Evolutionary conservation across 2,113 vertebrate genomes (phyloP), one percentile per base, ranked within the genome.

Genomic region (Cromileptes altivelis): DNA sequence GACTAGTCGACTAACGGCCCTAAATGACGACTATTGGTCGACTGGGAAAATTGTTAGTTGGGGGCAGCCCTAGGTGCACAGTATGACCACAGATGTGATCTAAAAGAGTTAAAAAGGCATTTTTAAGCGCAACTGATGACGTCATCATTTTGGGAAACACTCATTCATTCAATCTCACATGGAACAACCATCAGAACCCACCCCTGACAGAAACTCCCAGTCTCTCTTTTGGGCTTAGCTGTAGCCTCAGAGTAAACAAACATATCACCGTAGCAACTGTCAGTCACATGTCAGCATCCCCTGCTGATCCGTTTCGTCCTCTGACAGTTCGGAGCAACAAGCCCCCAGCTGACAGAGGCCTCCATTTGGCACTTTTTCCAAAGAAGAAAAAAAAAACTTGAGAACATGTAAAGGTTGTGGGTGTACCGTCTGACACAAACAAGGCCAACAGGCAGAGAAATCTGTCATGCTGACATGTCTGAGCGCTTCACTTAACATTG

Each of bases 401-500:
- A 49, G 53, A 79, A 80, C 63, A 64, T 69, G 65, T 53, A 47
- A 77, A 84, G 63, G 78, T 78, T 82, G 81, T 67, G 69, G 50
- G 58, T 86, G 84, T 73, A 52, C 63, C 37, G 8, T 69, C 73
- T 85, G 84, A 83, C 82, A 80, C 53, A 82, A 81, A 84, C 85
- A 80, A 83, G 83, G 83, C 81, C 85, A 81, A 85, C 70, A 86
- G 70, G 80, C 70, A 72, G 70, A 77, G 45, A 25, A 86, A 92
- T 87, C 71, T 71, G 75, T 88, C 88, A 88, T 49, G 30, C 37
- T 72, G 89, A 83, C 75, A 27, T 76, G 75, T 81, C 70, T 79
- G 79, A 85, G 68, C 13, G 58, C 73, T 88, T 89, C 80, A 83
- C 85, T 91, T 84, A 84, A 86, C 81, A 81, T 19, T 74, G 81